Evolutionary conservation across 1,140 invertebrate genomes (phyloP).

Genomic region (Colletes latitarsis): DNA sequence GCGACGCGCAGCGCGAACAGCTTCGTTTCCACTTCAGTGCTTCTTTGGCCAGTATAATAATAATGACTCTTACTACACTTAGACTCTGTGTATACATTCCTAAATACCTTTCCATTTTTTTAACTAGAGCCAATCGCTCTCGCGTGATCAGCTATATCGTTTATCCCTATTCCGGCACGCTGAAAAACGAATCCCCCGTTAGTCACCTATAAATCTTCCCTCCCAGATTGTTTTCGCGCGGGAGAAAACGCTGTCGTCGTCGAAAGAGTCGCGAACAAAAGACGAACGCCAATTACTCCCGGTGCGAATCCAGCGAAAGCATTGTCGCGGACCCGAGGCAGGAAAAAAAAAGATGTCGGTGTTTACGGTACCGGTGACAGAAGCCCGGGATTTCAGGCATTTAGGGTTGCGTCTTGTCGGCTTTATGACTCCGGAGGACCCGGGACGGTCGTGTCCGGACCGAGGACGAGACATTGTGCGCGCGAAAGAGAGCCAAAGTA

Average conservation of each 20-base stretch:
- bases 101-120: too few species aligned
- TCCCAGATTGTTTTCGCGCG: neutral
- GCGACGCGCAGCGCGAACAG: conserved; percentile 8
- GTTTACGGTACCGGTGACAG: conserved; percentile 37
- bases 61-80: too few species aligned
- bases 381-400: conserved; percentile 41
- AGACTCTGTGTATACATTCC: too few species aligned
- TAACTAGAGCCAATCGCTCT: too few species aligned
- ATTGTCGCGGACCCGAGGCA: neutral
- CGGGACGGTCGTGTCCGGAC: conserved; percentile 21
- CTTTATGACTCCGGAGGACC: conserved; percentile 56
- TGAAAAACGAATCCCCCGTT: neutral
- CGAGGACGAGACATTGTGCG: conserved; percentile 9
- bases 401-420: conserved; percentile 57
- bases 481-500: conserved; percentile 45
- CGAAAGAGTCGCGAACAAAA: neutral
- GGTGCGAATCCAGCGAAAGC: neutral
- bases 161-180: too few species aligned
- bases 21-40: conserved; percentile 24
- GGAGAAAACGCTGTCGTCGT: neutral
- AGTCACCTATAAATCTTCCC: too few species aligned
- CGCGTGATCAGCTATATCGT: too few species aligned
- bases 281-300: neutral
- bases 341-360: conserved; percentile 13
- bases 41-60: neutral